Evolutionary conservation across 2,888 invertebrate species (phyloP).

Genomic region (Drosophila limbata): DNA sequence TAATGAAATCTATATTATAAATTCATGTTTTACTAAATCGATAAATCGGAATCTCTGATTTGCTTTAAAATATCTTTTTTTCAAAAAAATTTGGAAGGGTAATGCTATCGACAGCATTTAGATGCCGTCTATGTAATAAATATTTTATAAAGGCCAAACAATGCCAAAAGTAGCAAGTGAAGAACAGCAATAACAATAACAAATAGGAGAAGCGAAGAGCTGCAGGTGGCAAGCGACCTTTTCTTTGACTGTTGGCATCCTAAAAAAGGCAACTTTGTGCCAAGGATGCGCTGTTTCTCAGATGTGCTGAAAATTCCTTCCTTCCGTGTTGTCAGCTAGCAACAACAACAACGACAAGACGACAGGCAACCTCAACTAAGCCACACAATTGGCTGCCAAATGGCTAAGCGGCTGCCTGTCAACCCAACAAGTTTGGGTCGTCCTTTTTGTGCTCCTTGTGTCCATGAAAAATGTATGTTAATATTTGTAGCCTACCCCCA

Average conservation of each 20-base stretch:
- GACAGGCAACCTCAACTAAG: conserved; percentile 41
- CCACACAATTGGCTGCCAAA: conserved; percentile 74
- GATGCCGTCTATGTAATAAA: conserved; percentile 46
- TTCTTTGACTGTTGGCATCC: conserved; percentile 33
- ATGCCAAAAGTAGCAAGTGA: conserved; percentile 24
- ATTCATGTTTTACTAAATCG: no score
- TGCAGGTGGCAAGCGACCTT: conserved; percentile 53
- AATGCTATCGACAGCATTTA: conserved; percentile 26
- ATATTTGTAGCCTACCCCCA: conserved; percentile 39
- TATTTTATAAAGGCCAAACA: conserved; percentile 57
- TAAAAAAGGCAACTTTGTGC: conserved; percentile 53
- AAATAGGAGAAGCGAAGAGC: conserved; percentile 28
- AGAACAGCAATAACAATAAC: conserved; percentile 29
- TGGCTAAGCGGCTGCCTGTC: conserved; percentile 66
- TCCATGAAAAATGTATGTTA: conserved; percentile 50
- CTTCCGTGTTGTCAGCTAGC: conserved; percentile 64
- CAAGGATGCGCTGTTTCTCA: conserved; percentile 52
- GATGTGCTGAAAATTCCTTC: conserved; percentile 75
- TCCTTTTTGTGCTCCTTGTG: conserved; percentile 41
- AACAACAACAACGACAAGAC: conserved; percentile 15
- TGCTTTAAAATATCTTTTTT: conserved; percentile 21
- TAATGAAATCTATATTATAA: no score
- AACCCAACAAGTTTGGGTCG: conserved; percentile 52
- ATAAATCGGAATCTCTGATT: not conserved
- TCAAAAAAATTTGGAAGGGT: conserved; percentile 30